Base-by-base conservation (phyloP, 2,113 vertebrate species). In the Solenodon paradoxus region DNA sequence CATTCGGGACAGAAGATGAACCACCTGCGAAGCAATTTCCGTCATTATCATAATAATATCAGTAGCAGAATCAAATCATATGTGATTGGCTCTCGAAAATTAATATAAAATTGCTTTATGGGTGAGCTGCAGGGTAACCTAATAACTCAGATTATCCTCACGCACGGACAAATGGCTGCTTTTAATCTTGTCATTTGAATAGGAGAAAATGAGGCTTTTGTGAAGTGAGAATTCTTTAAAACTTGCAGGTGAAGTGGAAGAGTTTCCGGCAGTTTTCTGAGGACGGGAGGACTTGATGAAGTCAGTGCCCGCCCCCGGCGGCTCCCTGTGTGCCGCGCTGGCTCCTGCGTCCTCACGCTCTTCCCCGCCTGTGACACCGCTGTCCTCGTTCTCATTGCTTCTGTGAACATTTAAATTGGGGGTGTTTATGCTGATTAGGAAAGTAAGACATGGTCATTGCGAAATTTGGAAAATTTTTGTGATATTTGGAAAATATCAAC, bases 21-120 rank as follows among this genome's bases (percentile, higher is more conserved):
- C 59, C n/a, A 93, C 90, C 82, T 40, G 72, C 15, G 66, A 96
- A 63, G 92, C 96, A 97, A 96, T 97, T 97, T 96, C 95, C 45
- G 49, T 95, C 94, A 95, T 97, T 97, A 97, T 88, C 92, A 97
- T 97, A 94, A 92, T 95, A 90, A 93, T 97, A 92, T 96, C 90
- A 69, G 93, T n/a, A 77, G 80, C 75, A 22, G 81, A 96, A 94
- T 95, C 84, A 74, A 97, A 97, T 97, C 90, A 92, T 79, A 78
- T 78, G 92, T 92, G 88, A 87, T 68, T 82, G 94, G 71, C 66
- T 94, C 74, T 90, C 72, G 77, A n/a, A 97, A 96, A 97, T 93
- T 94, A 97, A 96, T 97, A 77, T 95, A 20, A 97, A 95, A 97
- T 97, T 97, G 96, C 97, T 95, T 88, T 80, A 11, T 63, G 80